Evolutionary conservation across 30 jellyfish, hydroid and myxozoan genomes (phyloP).

Genomic region (Pelagia noctiluca): DNA sequence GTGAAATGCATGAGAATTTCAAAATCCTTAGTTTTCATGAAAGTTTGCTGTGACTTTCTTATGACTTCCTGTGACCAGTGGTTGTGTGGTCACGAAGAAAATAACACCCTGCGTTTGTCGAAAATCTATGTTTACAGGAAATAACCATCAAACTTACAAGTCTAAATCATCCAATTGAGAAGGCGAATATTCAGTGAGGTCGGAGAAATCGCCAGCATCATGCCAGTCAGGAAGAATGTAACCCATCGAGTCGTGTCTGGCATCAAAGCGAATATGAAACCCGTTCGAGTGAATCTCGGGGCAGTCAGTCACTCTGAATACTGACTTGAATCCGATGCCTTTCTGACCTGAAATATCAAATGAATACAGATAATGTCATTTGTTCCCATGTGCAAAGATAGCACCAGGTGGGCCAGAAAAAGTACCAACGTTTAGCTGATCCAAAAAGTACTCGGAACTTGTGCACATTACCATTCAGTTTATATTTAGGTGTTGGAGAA

Average conservation of each 20-base stretch:
- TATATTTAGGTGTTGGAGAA: too few relatives aligned
- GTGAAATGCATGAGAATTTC: too few relatives aligned
- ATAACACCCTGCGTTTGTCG: too few relatives aligned
- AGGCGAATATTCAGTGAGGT: conserved; percentile 37
- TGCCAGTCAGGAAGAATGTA: conserved; percentile 89
- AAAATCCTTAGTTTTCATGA: too few relatives aligned
- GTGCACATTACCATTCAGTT: too few relatives aligned
- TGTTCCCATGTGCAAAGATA: too few relatives aligned
- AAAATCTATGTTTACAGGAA: not conserved
- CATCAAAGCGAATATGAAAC: conserved; percentile 85
- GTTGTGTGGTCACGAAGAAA: too few relatives aligned
- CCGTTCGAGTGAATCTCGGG: conserved; percentile 97
- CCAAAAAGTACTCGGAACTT: too few relatives aligned
- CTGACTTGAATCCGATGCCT: conserved; percentile 98
- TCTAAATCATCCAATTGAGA: conserved; percentile 1
- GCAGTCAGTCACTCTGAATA: conserved; percentile 87
- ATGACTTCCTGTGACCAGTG: too few relatives aligned
- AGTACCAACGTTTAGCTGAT: too few relatives aligned
- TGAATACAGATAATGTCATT: not conserved
- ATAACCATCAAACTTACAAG: conserved; percentile 21
- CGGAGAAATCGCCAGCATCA: conserved; percentile 20
- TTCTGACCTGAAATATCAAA: conserved; percentile 77
- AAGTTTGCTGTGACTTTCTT: too few relatives aligned
- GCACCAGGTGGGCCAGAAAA: too few relatives aligned
- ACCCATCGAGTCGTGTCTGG: conserved; percentile 69